Percentiles rank a stretch among this genome's conserved stretches.
Conservation (phyloP, 2,797 vertebrate species). For the Coreius guichenoti region DNA sequence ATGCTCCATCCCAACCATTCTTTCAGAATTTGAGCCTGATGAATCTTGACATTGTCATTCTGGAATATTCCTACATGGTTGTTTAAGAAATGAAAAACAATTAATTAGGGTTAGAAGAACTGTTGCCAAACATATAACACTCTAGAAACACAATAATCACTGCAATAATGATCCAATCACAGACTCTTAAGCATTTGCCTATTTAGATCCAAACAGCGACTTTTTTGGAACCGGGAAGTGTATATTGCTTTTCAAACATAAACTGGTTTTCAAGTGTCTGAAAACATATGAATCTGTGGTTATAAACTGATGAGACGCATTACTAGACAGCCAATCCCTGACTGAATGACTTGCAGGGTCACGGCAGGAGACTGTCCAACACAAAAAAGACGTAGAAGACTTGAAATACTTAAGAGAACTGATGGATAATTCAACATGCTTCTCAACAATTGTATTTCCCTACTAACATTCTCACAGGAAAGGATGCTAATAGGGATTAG, state of each 20-base stretch:
- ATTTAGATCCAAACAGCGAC: too few relatives aligned
- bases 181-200: too few relatives aligned
- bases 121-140: too few relatives aligned
- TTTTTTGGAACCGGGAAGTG: neutral
- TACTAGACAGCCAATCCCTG: neutral
- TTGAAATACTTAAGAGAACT: neutral
- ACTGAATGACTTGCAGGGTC: neutral
- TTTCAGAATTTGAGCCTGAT: too few relatives aligned
- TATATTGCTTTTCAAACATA: neutral
- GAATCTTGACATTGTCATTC: too few relatives aligned
- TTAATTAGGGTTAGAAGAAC: too few relatives aligned
- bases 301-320: neutral
- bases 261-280: neutral
- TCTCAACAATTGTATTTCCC: neutral
- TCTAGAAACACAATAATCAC: too few relatives aligned
- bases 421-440: neutral
- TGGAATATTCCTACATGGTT: too few relatives aligned
- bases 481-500: neutral
- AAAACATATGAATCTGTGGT: neutral
- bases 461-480: neutral
- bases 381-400: neutral
- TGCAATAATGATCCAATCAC: too few relatives aligned
- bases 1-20: too few relatives aligned
- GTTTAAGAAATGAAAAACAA: too few relatives aligned
- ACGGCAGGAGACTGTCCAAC: neutral